Evolutionary conservation across 2,888 invertebrate genomes (phyloP).

Genomic region (Holacanthella duospinosa): DNA sequence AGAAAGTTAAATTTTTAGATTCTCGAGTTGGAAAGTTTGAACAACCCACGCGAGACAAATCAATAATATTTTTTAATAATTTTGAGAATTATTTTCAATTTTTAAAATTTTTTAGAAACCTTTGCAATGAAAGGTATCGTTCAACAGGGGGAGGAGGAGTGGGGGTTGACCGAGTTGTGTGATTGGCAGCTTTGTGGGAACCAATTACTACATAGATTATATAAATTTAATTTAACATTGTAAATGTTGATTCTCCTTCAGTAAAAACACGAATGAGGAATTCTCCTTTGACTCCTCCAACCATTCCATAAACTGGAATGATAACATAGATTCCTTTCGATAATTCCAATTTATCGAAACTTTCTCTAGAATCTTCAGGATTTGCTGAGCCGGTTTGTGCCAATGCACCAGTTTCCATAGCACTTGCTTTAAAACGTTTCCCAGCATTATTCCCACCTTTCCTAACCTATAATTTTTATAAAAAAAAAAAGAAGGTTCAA

Average conservation of each 20-base stretch:
- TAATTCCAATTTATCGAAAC: background rate
- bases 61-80: too few relatives aligned
- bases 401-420: background rate
- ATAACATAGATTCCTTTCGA: background rate
- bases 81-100: too few relatives aligned
- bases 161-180: too few relatives aligned
- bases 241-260: background rate
- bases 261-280: background rate
- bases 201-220: too few relatives aligned
- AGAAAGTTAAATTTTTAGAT: too few relatives aligned
- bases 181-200: too few relatives aligned
- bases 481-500: too few relatives aligned
- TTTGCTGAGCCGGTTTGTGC: background rate
- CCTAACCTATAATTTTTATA: background rate
- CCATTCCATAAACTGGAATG: background rate
- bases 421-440: background rate
- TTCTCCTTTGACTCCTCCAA: background rate
- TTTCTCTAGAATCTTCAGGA: background rate
- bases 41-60: too few relatives aligned
- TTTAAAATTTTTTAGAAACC: too few relatives aligned
- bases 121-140: too few relatives aligned
- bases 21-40: too few relatives aligned
- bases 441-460: background rate
- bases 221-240: background rate
- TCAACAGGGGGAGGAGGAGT: too few relatives aligned